phyloP scores from a whole-genome alignment of 2,797 vertebrate species.

The Hephaestus fuliginosus region DNA sequence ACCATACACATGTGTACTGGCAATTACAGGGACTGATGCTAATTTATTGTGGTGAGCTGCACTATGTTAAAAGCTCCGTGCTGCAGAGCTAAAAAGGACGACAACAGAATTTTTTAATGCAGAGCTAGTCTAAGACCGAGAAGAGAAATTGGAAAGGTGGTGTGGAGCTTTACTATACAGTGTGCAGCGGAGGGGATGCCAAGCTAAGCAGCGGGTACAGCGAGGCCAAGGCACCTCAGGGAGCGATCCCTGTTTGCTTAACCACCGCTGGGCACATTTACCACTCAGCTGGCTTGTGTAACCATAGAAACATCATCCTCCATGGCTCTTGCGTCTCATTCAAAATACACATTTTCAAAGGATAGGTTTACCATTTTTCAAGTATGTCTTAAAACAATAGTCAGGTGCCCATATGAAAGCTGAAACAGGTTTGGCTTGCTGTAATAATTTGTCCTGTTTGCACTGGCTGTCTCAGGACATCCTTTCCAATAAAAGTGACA shows the following conservation, averaged over 20 bases:
- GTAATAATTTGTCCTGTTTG: constrained; percentile 1
- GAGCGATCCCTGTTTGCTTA: constrained; percentile 58
- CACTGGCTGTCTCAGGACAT: background rate
- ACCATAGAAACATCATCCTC: constrained; percentile 39
- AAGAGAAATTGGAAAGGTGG: constrained; percentile 7
- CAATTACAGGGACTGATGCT: constrained; percentile 68
- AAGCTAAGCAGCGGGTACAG: constrained; percentile 55
- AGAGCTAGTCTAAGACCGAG: constrained; percentile 34
- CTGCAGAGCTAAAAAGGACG: constrained; percentile 41
- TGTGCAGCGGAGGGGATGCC: constrained; percentile 44
- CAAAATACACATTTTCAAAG: constrained; percentile 35
- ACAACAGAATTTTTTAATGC: constrained; percentile 6
- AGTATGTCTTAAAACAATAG: constrained; percentile 7
- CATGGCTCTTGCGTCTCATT: constrained; percentile 37
- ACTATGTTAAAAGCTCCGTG: constrained; percentile 66
- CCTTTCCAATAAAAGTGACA: background rate
- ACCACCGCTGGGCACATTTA: constrained; percentile 58
- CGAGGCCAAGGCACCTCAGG: constrained; percentile 37
- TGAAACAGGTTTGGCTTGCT: constrained; percentile 12
- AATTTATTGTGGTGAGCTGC: constrained; percentile 75
- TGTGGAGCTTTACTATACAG: constrained; percentile 15
- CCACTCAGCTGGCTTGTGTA: constrained; percentile 42
- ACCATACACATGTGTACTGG: constrained; percentile 57
- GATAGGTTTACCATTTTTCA: constrained; percentile 6
- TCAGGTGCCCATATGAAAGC: constrained; percentile 1